phyloP scores from a whole-genome alignment of 2,888 invertebrate species.

The Palloptera scutellata region DNA sequence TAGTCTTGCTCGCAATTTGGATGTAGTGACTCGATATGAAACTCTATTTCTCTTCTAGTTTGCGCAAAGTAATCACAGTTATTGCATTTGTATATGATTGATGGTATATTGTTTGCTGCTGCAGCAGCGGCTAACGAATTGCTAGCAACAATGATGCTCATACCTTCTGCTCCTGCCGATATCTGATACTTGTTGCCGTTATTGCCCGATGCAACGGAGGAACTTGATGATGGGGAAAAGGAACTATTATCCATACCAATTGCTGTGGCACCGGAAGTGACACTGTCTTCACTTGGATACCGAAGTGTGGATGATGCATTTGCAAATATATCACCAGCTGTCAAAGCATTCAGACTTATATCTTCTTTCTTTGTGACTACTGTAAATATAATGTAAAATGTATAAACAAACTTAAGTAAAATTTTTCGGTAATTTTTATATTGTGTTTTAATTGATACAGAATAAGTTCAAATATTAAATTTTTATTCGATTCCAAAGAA shows the following conservation, averaged over 20 bases:
- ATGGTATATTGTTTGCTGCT: conserved; percentile 26
- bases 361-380: conserved; percentile 4
- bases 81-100: conserved; percentile 60
- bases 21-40: conserved; percentile 55
- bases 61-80: conserved; percentile 62
- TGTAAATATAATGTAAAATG: not conserved
- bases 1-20: conserved; percentile 51
- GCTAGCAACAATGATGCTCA: not conserved
- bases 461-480: too few relatives aligned
- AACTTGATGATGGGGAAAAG: conserved; percentile 15
- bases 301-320: not conserved
- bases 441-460: too few relatives aligned
- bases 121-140: not conserved
- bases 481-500: too few relatives aligned
- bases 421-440: too few relatives aligned
- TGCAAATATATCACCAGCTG: too few relatives aligned
- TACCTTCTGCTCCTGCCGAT: conserved; percentile 13
- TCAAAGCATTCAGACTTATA: not conserved
- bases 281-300: conserved; percentile 8
- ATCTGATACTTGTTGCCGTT: conserved; percentile 6
- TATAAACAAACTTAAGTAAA: too few relatives aligned
- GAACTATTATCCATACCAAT: conserved; percentile 12
- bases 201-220: conserved; percentile 10
- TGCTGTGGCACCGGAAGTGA: not conserved
- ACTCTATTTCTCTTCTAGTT: conserved; percentile 56